Evolutionary conservation across 2,888 invertebrate genomes (phyloP).

Genomic region (Allolobophora icterica): DNA sequence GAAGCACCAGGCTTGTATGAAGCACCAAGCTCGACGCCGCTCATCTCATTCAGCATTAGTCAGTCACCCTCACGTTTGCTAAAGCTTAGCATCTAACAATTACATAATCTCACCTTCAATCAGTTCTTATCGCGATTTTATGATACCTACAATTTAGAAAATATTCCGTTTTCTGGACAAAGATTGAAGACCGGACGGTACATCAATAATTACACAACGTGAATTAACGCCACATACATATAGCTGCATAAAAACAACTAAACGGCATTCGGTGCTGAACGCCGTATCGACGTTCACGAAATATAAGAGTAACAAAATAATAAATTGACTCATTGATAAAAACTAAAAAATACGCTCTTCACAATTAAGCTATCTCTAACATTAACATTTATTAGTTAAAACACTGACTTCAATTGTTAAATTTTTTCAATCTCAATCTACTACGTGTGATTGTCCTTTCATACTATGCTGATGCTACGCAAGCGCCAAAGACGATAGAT

Average conservation of each 20-base stretch:
- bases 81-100: background rate
- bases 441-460: background rate
- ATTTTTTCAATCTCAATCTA: background rate
- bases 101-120: background rate
- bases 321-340: background rate
- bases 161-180: background rate
- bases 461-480: background rate
- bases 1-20: background rate
- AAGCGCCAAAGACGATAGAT: background rate
- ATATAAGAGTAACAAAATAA: background rate
- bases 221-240: background rate
- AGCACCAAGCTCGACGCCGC: background rate
- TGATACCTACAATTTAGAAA: background rate
- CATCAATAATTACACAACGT: constrained; percentile 7
- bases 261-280: background rate
- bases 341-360: background rate
- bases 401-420: background rate
- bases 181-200: background rate
- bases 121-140: background rate
- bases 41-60: background rate
- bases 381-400: background rate
- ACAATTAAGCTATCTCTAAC: background rate
- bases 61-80: background rate
- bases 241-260: background rate
- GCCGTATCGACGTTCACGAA: background rate